Evolutionary conservation across 2,113 vertebrate genomes (phyloP).

Genomic region (Alosa alosa): DNA sequence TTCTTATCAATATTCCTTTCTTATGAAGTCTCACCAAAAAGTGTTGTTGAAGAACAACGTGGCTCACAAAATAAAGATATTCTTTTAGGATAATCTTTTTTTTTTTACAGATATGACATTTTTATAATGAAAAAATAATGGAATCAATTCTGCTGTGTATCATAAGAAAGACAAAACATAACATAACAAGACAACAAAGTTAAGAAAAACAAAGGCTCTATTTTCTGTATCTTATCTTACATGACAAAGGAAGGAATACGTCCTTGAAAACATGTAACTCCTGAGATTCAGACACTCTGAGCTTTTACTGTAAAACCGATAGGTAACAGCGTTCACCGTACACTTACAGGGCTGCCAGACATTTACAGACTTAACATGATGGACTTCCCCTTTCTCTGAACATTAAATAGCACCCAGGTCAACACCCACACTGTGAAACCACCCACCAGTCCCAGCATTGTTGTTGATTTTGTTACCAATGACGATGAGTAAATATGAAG

Average conservation of each 20-base stretch:
- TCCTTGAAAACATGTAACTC: constrained; percentile 43
- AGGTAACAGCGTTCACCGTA: constrained; percentile 21
- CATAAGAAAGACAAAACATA: constrained; percentile 52
- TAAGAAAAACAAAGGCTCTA: constrained; percentile 51
- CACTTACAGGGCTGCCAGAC: background rate
- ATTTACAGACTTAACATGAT: background rate
- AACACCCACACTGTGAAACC: background rate
- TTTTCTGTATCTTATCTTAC: constrained; percentile 42
- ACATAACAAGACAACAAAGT: constrained; percentile 32
- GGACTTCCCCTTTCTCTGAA: background rate
- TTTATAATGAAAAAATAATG: constrained; percentile 60
- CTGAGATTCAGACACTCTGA: constrained; percentile 46
- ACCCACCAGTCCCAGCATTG: background rate
- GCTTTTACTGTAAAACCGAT: constrained; percentile 9
- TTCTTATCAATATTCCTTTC: constrained; percentile 67
- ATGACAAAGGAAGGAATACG: constrained; percentile 48
- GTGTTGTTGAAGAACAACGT: constrained; percentile 53
- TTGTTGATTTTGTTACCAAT: background rate
- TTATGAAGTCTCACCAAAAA: constrained; percentile 63
- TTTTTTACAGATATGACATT: constrained; percentile 50
- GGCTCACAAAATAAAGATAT: constrained; percentile 72
- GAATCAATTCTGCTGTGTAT: constrained; percentile 36
- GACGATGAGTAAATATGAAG: background rate
- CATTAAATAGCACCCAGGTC: background rate
- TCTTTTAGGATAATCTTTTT: constrained; percentile 53